Base-by-base conservation (phyloP, 92 coral and sea anemone species). In the Chrysogorgia sp. region DNA sequence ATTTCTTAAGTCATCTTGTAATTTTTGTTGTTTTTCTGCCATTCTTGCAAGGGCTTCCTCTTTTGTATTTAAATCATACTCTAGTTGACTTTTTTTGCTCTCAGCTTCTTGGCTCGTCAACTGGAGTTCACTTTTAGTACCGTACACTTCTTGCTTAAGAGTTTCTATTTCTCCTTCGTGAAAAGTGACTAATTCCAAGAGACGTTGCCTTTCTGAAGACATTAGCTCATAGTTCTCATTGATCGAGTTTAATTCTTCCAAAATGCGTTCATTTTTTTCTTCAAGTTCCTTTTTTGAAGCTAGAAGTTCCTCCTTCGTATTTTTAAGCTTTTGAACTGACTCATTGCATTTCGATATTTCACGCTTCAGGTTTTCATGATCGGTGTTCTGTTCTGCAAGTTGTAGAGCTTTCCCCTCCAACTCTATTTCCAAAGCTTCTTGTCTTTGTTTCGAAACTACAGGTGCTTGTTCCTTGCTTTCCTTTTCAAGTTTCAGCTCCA, bases 21-120 rank as follows among this genome's bases (percentile, higher is more conserved):
- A 10, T 55, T 56, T 30, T 3, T 32, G 34, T 14, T 53, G 58
- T 41, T 52, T 72, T 17, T 72, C 64, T 72, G 48, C 55, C 79
- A 72, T 22, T 29, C 65, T 58, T 1, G 34, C 47, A 15, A 72
- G 65, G 40, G 23, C 58, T 72, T 72, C 63, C 10, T 72, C 79
- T 20, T 72, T 72, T 24, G 55, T 20, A 0, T 56, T 72, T 35
- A 72, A 31, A 31, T 72, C 52, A 14, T 41, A 53, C 55, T 72
- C 48, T 17, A 72, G 58, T 34, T 52, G 65, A 22, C 40, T 19
- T 72, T 55, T 72, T 6, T 72, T 65, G 24, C 33, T 55, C 24
- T 72, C 79, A 21, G 33, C 23, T 22, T 72, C 79, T 10, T 56
- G 63, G 23, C 34, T 53, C 55, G 53, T 55, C 4, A 35, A 32